phyloP scores from a whole-genome alignment of 1,140 invertebrate genomes.

The Musca domestica region DNA sequence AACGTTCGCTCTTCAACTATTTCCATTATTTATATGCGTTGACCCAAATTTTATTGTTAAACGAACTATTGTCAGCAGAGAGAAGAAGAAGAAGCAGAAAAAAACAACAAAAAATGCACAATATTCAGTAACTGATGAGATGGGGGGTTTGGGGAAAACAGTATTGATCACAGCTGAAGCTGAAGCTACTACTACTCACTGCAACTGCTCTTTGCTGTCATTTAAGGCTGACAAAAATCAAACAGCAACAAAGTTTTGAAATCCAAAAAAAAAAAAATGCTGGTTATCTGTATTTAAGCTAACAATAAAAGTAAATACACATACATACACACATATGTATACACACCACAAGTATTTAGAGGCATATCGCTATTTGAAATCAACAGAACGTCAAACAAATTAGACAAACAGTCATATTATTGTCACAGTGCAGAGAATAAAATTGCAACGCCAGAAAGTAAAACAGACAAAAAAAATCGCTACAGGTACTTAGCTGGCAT shows the following conservation, averaged over 20 bases:
- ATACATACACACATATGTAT: slow-evolving; percentile 8
- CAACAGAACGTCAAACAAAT: too few relatives aligned
- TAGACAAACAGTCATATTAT: too few relatives aligned
- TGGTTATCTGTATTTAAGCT: not conserved
- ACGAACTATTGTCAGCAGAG: slow-evolving; percentile 20
- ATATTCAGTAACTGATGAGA: too few relatives aligned
- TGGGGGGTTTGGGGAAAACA: too few relatives aligned
- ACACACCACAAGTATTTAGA: not conserved
- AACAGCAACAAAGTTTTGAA: not conserved
- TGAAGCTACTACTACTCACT: too few relatives aligned
- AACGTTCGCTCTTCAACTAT: too few relatives aligned
- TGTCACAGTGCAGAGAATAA: too few relatives aligned
- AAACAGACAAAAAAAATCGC: too few relatives aligned
- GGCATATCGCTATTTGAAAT: too few relatives aligned
- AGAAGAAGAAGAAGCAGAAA: slow-evolving; percentile 9
- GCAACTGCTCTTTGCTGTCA: too few relatives aligned
- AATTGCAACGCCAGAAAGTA: too few relatives aligned
- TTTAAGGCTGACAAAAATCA: slow-evolving; percentile 17
- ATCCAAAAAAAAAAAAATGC: not conserved
- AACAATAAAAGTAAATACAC: slow-evolving; percentile 1
- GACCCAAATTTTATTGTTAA: slow-evolving; percentile 26
- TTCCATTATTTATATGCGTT: slow-evolving; percentile 23
- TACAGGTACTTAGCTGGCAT: too few relatives aligned
- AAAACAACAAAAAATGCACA: not conserved
- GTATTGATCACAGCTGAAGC: not conserved